A percentile compares a stretch with the other conserved stretches of the same genome.
These are phyloP conservation scores for Nomada fabriciana DNA, from an alignment of 2,888 invertebrate genomes.

Conservation along the genomic window DNA sequence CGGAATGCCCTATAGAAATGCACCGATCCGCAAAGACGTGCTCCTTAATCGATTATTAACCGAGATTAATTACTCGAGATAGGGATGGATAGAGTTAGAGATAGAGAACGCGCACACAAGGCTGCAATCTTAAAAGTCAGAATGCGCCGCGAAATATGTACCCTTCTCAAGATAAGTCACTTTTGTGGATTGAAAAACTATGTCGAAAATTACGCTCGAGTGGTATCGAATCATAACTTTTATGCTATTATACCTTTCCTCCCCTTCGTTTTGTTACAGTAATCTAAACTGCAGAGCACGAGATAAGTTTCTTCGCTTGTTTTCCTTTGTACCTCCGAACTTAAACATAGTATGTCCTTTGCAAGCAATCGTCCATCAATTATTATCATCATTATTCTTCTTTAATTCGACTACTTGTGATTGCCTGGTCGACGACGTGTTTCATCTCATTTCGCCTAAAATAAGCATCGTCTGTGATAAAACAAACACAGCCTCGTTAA, in stretches of 20 bases:
- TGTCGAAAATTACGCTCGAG: conserved; percentile 69
- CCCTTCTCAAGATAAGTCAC: conserved; percentile 73
- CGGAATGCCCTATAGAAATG: conserved; percentile 79
- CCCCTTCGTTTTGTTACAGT: conserved; percentile 6
- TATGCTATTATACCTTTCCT: conserved; percentile 29
- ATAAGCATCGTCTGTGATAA: conserved; percentile 62
- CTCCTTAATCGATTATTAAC: conserved; percentile 60
- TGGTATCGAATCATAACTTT: conserved; percentile 56
- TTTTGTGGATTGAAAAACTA: conserved; percentile 74
- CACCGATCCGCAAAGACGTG: conserved; percentile 72
- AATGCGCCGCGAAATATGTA: conserved; percentile 58
- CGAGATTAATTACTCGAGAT: conserved; percentile 30
- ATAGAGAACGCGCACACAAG: conserved; percentile 59
- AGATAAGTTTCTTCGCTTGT: conserved; percentile 46
- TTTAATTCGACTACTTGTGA: conserved; percentile 62
- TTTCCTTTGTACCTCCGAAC: conserved; percentile 66
- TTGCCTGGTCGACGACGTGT: conserved; percentile 63
- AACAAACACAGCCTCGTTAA: conserved; percentile 76
- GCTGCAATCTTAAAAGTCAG: conserved; percentile 58
- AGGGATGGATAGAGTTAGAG: conserved; percentile 21
- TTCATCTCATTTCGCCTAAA: conserved; percentile 45
- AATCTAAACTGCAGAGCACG: conserved; percentile 64
- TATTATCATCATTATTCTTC: not conserved
- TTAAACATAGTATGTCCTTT: conserved; percentile 59
- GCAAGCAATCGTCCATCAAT: conserved; percentile 60